Percentiles rank a stretch among this genome's conserved stretches.
Conservation (phyloP, 1,140 invertebrate genomes). For the Mesaphorura yosii region DNA sequence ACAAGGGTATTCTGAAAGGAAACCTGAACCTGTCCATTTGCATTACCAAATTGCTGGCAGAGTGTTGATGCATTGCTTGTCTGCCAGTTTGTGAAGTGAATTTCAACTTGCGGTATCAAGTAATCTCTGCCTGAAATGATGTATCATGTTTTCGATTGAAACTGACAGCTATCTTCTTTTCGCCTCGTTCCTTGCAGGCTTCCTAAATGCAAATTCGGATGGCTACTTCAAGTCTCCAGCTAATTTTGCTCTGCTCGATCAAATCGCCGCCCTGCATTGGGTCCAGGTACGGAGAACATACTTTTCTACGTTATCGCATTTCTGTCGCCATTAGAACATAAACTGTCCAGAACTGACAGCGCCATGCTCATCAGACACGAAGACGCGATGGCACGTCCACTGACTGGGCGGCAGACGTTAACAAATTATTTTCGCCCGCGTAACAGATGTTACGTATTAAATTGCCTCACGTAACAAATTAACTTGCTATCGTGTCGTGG, state of each 20-base stretch:
- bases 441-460: neutral
- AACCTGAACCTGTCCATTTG: neutral
- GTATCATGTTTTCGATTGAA: too few relatives aligned
- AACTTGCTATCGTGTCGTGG: too few relatives aligned
- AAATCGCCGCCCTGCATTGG: conserved; percentile 58
- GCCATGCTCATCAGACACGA: neutral
- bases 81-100: too few relatives aligned
- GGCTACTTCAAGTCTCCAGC: conserved; percentile 65
- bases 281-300: conserved; percentile 49
- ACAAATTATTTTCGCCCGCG: neutral
- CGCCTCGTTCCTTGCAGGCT: conserved; percentile 47
- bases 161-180: conserved; percentile 37
- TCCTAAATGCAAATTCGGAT: conserved; percentile 76
- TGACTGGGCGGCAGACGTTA: too few relatives aligned
- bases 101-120: too few relatives aligned
- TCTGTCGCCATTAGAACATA: neutral
- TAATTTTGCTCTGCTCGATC: conserved; percentile 69
- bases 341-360: neutral
- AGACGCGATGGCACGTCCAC: too few relatives aligned
- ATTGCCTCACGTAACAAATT: too few relatives aligned
- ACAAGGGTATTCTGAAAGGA: too few relatives aligned
- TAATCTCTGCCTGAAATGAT: too few relatives aligned
- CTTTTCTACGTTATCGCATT: neutral
- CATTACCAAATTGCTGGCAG: neutral
- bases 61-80: too few relatives aligned